Evolutionary conservation across 1,140 invertebrate genomes (phyloP).

Genomic region (Drosophila persimilis): DNA sequence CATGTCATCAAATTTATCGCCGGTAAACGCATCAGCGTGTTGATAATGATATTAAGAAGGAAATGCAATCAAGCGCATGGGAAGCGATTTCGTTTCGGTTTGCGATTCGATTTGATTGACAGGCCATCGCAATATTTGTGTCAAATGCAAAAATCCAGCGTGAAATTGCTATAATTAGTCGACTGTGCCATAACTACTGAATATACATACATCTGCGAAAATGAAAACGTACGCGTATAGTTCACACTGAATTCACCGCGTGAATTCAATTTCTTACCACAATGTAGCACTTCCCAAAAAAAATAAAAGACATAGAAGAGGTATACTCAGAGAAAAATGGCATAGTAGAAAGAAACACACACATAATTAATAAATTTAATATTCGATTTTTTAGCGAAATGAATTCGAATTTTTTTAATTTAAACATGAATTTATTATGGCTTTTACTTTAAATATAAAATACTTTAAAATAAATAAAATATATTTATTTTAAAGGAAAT

Average conservation of each 20-base stretch:
- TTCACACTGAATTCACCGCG: background rate
- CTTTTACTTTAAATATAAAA: too few relatives aligned
- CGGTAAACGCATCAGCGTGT: conserved; percentile 67
- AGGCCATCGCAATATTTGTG: conserved; percentile 17
- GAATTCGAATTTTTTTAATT: too few relatives aligned
- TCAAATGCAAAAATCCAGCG: conserved; percentile 40
- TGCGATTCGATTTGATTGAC: conserved; percentile 39
- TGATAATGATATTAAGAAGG: conserved; percentile 67
- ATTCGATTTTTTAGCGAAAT: too few relatives aligned
- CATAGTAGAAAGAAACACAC: too few relatives aligned
- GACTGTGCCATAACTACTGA: conserved; percentile 23
- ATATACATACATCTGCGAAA: background rate
- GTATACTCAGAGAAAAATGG: too few relatives aligned
- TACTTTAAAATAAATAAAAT: too few relatives aligned
- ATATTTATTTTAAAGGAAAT: too few relatives aligned
- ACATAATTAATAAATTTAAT: too few relatives aligned
- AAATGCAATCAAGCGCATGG: conserved; percentile 73
- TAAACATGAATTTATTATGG: too few relatives aligned
- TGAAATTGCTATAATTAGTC: conserved; percentile 70
- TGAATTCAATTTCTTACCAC: conserved; percentile 47
- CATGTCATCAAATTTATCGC: conserved; percentile 55
- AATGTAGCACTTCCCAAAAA: too few relatives aligned
- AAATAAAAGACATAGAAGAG: too few relatives aligned
- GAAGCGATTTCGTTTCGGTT: conserved; percentile 51
- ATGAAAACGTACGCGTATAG: too few relatives aligned